Evolutionary conservation across 2,888 invertebrate genomes (phyloP), one percentile per base, ranked within the genome.

Genomic region (Agrotis ipsilon): DNA sequence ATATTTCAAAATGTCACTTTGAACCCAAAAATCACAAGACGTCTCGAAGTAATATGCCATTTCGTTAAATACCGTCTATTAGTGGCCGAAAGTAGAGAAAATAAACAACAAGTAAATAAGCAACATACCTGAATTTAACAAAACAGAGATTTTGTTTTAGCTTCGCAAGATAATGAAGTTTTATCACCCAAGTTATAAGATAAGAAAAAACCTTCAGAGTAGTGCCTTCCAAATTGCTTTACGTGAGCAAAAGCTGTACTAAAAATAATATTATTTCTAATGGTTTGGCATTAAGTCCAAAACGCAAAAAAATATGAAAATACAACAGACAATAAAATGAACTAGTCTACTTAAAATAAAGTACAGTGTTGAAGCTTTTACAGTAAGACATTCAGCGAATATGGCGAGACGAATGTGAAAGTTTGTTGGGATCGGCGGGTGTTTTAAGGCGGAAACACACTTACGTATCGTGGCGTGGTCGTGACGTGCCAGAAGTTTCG

Each of bases 41-140:
- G 0, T 2, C 24, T 55, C 1, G 39, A 57, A 75, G 43, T 65
- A 66, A 73, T 66, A 60, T 45, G 27, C 75, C 48, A 57, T 68
- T n/a, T 58, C 13, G 16, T 18, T 54, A 48, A 74, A 48, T 52
- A 27, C 49, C 43, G 18, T 5, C 18, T 72, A 39, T 19, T 16
- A 16, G 13, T 19, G 16, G n/a, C 18, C n/a, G 21, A 16, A 51
- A 24, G 52, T 32, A 11, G 6, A 1, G 55, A 16, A 21, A 46
- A 48, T 59, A 46, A 72, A 54, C 14, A 51, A 70, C 39, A 52
- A 54, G 7, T n/a, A n/a, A n/a, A n/a, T n/a, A n/a, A n/a, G n/a
- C n/a, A 61, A 54, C 18, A 55, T 68, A 46, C 45, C 14, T 24
- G 18, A 43, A 5, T 16, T 13, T 68, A 48, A 16, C 19, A 11